A percentile compares a stretch with the other conserved stretches of the same genome.
Conservation (phyloP, 2,113 vertebrate genomes). For the Vulpes vulpes region DNA sequence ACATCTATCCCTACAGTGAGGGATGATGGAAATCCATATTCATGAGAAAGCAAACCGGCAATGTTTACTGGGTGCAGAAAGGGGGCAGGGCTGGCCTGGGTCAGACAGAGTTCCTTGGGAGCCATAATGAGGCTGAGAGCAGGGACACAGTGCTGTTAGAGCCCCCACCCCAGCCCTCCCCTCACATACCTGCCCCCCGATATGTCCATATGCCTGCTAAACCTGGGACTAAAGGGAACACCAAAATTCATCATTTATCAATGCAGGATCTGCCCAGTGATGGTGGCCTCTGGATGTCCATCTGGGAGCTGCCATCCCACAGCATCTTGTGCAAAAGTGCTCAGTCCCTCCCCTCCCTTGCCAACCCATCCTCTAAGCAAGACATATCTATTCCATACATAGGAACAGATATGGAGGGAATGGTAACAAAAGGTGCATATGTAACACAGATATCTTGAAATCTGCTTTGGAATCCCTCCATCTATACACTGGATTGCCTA, state of each 20-base stretch:
- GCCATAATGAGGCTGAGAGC: conserved; percentile 39
- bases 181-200: background rate
- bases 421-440: background rate
- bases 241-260: background rate
- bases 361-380: background rate
- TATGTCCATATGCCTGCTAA: background rate
- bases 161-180: background rate
- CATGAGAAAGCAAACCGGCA: conserved; percentile 70
- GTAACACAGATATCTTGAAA: background rate
- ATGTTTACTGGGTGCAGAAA: conserved; percentile 66
- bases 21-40: conserved; percentile 83
- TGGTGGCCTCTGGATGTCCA: background rate
- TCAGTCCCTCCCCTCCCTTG: background rate
- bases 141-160: background rate
- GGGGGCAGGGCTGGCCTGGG: conserved; percentile 61
- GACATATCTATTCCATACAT: background rate
- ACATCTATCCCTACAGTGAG: conserved; percentile 82
- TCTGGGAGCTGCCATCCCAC: background rate
- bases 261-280: background rate
- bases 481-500: background rate
- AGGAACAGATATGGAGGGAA: background rate
- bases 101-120: conserved; percentile 38
- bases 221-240: background rate
- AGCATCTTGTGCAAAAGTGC: background rate
- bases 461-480: background rate